Percentiles rank a stretch among this genome's conserved stretches.
phyloP scores from a whole-genome alignment of 2,888 invertebrate species.

The Drosophila pseudotalamancana region DNA sequence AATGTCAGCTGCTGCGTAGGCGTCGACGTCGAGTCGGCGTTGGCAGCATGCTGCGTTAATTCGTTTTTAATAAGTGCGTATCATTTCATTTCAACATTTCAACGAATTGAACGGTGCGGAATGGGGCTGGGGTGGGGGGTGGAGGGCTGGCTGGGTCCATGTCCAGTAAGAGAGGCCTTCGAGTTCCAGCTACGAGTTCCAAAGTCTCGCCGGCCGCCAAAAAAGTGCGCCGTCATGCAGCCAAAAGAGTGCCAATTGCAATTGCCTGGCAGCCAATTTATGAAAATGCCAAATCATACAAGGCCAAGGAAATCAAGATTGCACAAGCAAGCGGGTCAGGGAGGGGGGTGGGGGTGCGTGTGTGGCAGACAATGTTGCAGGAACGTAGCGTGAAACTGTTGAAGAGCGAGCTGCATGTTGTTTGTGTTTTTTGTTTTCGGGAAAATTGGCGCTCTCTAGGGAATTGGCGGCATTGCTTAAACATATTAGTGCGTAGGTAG shows the following conservation, averaged over 20 bases:
- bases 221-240: constrained; percentile 68
- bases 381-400: constrained; percentile 55
- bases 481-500: constrained; percentile 63
- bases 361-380: constrained; percentile 30
- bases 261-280: constrained; percentile 81
- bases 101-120: constrained; percentile 36
- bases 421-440: constrained; percentile 18
- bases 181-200: constrained; percentile 53
- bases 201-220: constrained; percentile 40
- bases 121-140: background rate
- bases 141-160: background rate
- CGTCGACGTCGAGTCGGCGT: constrained; percentile 16
- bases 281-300: constrained; percentile 75
- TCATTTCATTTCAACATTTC: constrained; percentile 79
- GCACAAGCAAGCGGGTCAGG: constrained; percentile 49
- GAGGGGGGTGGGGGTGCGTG: background rate
- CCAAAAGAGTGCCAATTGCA: constrained; percentile 80
- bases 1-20: constrained; percentile 35
- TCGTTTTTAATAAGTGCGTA: constrained; percentile 81
- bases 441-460: constrained; percentile 64
- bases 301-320: constrained; percentile 77
- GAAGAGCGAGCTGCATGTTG: constrained; percentile 53
- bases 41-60: constrained; percentile 75
- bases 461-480: constrained; percentile 47
- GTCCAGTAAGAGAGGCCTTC: constrained; percentile 57